These are phyloP conservation scores for Heliopora coerulea DNA, from an alignment of 92 coral and sea anemone genomes.

Conservation along the genomic window DNA sequence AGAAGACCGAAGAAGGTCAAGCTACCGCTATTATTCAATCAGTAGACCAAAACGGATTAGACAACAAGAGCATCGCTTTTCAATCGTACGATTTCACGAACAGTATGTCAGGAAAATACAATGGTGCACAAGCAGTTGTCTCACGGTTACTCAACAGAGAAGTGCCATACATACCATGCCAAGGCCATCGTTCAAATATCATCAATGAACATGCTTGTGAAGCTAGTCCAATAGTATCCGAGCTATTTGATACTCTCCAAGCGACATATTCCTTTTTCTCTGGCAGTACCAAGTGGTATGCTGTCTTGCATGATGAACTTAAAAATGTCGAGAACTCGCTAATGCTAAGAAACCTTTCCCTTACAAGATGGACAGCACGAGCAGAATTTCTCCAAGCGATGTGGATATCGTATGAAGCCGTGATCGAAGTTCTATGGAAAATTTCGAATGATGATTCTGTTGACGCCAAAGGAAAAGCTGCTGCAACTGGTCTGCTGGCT, in stretches of 20 bases:
- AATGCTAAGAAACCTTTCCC: conserved; percentile 18
- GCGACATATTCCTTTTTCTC: conserved; percentile 19
- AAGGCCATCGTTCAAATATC: conserved; percentile 19
- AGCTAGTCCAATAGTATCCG: conserved; percentile 3
- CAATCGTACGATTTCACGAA: conserved; percentile 21
- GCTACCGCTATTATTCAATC: too few relatives aligned
- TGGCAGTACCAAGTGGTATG: conserved; percentile 23
- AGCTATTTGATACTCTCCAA: conserved; percentile 24
- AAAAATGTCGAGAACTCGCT: conserved; percentile 10
- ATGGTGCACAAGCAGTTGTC: conserved; percentile 14
- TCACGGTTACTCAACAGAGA: conserved; percentile 19
- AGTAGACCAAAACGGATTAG: background rate
- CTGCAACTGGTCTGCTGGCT: too few relatives aligned
- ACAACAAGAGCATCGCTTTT: conserved; percentile 22
- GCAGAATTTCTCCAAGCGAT: too few relatives aligned
- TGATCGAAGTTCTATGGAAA: too few relatives aligned
- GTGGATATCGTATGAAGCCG: too few relatives aligned
- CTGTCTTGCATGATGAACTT: conserved; percentile 27
- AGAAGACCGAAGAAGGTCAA: too few relatives aligned
- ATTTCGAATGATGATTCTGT: too few relatives aligned
- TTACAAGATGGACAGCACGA: conserved; percentile 24
- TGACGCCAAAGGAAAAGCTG: too few relatives aligned
- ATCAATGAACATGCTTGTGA: conserved; percentile 21
- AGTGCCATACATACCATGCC: conserved; percentile 27
- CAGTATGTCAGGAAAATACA: conserved; percentile 13